Conservation (phyloP, 1,140 invertebrate species). For the Pentalonia nigronervosa region DNA sequence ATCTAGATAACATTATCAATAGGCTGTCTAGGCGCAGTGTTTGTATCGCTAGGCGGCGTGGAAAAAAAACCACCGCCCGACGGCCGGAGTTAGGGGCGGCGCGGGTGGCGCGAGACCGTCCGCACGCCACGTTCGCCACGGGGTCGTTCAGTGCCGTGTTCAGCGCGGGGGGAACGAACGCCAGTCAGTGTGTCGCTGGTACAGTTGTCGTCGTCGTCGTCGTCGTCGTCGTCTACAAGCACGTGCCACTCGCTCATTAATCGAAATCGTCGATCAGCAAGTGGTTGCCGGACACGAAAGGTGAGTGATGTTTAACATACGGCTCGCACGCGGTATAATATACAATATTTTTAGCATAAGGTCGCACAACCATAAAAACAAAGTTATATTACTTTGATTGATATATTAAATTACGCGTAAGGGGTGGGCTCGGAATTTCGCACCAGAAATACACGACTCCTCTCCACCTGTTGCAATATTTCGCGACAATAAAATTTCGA, state of each 20-base stretch:
- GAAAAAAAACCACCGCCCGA: neutral
- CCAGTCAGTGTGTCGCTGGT: neutral
- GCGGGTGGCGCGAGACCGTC: conserved; percentile 16
- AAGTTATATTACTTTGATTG: too few species aligned
- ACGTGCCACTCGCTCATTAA: neutral
- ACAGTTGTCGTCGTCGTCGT: neutral
- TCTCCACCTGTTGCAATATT: neutral
- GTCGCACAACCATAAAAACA: too few species aligned
- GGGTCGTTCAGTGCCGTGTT: conserved; percentile 23
- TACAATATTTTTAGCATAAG: too few species aligned
- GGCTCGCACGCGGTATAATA: too few species aligned
- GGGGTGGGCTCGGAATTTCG: neutral
- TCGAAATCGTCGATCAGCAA: neutral
- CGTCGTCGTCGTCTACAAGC: conserved; percentile 3
- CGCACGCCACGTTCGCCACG: conserved; percentile 19
- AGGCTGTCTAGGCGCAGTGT: too few species aligned
- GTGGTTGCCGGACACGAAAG: neutral
- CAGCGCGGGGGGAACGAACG: conserved; percentile 19
- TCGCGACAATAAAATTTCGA: neutral
- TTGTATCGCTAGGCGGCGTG: conserved; percentile 23
- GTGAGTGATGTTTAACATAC: neutral
- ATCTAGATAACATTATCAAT: too few species aligned
- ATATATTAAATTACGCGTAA: neutral
- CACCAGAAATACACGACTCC: neutral
- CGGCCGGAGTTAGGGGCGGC: too few species aligned